These are phyloP conservation scores for Steinernema feltiae DNA, from an alignment of 1,140 invertebrate genomes.

Conservation along the genomic window DNA sequence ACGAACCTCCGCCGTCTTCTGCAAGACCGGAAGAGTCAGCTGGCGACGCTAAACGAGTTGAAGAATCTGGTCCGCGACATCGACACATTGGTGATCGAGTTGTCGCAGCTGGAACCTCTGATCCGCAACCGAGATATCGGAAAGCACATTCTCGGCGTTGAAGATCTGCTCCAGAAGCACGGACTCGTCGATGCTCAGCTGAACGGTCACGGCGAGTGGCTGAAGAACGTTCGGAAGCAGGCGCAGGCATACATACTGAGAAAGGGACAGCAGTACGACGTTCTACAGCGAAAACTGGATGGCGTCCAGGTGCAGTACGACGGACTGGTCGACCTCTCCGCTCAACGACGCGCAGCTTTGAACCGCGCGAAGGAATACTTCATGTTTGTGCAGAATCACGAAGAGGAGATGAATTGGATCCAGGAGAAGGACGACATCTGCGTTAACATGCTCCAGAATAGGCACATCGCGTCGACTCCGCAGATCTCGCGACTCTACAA, in stretches of 20 bases:
- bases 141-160: constrained; percentile 81
- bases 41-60: constrained; percentile 64
- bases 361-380: constrained; percentile 86
- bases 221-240: constrained; percentile 66
- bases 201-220: constrained; percentile 61
- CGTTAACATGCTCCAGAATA: constrained; percentile 78
- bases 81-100: constrained; percentile 76
- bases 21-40: constrained; percentile 74
- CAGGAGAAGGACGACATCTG: constrained; percentile 85
- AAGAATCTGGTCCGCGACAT: constrained; percentile 51
- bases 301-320: constrained; percentile 41
- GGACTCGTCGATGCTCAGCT: constrained; percentile 82
- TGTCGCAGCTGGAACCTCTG: constrained; percentile 73
- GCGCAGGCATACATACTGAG: constrained; percentile 59
- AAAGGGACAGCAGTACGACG: constrained; percentile 58
- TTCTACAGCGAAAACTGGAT: constrained; percentile 45
- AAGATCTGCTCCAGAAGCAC: constrained; percentile 86
- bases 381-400: constrained; percentile 85
- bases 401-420: constrained; percentile 85
- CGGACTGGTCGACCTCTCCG: constrained; percentile 68
- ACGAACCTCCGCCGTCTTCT: constrained; percentile 74
- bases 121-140: constrained; percentile 81
- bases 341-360: constrained; percentile 72
- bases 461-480: constrained; percentile 81
- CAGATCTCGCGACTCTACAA: constrained; percentile 90